A percentile compares a stretch with the other conserved stretches of the same genome.
Conservation (phyloP, 2,797 vertebrate genomes). For the Alcedo atthis region DNA sequence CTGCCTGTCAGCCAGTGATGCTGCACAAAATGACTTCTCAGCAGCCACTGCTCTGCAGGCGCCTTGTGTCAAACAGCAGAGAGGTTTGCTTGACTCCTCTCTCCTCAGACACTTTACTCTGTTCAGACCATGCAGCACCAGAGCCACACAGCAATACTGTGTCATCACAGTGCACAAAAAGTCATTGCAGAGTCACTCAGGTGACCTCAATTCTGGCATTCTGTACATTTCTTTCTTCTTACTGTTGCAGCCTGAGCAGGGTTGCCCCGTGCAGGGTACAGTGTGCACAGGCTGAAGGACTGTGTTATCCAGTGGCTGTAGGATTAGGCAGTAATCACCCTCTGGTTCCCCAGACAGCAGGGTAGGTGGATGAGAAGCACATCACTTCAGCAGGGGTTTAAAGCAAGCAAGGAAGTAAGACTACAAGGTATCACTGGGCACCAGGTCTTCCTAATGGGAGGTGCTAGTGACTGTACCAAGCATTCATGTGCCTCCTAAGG, state of each 20-base stretch:
- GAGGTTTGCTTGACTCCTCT: neutral
- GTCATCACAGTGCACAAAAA: neutral
- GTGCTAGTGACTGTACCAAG: neutral
- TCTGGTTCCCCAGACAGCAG: neutral
- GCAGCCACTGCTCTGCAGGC: rapidly evolving
- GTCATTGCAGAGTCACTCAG: neutral
- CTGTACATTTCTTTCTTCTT: neutral
- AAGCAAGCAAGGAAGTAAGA: neutral
- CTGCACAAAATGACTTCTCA: neutral
- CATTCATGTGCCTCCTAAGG: neutral
- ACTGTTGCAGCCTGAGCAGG: neutral
- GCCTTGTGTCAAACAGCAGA: neutral
- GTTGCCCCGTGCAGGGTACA: neutral
- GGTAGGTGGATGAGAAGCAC: neutral
- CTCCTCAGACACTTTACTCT: neutral
- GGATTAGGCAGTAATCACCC: neutral
- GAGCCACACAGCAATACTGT: neutral
- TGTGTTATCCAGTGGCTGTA: too few relatives aligned
- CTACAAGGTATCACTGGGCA: neutral
- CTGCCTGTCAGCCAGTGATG: neutral
- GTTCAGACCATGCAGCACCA: neutral
- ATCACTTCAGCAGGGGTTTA: neutral
- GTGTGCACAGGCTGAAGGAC: neutral
- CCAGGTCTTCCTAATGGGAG: neutral
- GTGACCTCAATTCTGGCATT: neutral